phyloP scores from a whole-genome alignment of 1,140 invertebrate species.

The Drosophila kikkawai region DNA sequence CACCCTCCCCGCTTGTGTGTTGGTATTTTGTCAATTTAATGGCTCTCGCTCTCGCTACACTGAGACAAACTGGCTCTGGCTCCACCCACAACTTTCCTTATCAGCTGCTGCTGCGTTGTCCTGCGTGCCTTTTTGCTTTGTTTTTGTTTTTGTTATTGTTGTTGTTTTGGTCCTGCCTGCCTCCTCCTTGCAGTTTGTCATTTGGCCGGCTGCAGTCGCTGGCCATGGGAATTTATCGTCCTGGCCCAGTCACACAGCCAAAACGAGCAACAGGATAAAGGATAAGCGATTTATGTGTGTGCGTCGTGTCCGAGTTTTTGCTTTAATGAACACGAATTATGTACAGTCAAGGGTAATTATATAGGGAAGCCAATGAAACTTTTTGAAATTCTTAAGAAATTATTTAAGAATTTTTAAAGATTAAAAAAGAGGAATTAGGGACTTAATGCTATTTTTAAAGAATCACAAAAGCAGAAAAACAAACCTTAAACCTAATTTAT shows the following conservation, averaged over 20 bases:
- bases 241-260: slow-evolving; percentile 43
- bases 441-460: not conserved
- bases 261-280: slow-evolving; percentile 73
- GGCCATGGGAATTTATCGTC: slow-evolving; percentile 75
- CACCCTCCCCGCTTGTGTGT: slow-evolving; percentile 39
- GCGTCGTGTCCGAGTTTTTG: slow-evolving; percentile 69
- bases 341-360: slow-evolving; percentile 15
- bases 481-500: no score
- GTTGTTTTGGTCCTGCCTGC: slow-evolving; percentile 39
- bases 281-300: slow-evolving; percentile 77
- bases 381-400: not conserved
- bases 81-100: slow-evolving; percentile 52
- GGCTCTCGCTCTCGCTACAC: slow-evolving; percentile 62
- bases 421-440: not conserved
- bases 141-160: slow-evolving; percentile 22
- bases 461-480: not conserved
- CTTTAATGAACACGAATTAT: slow-evolving; percentile 71
- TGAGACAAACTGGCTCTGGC: slow-evolving; percentile 53
- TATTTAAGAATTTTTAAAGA: not conserved
- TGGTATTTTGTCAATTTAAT: slow-evolving; percentile 84
- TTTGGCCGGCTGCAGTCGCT: slow-evolving; percentile 64
- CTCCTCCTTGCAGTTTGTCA: slow-evolving; percentile 83
- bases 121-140: slow-evolving; percentile 54
- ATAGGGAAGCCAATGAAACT: not conserved
- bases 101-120: slow-evolving; percentile 61